phyloP scores from a whole-genome alignment of 2,113 vertebrate species.

The Anoura caudifer region DNA sequence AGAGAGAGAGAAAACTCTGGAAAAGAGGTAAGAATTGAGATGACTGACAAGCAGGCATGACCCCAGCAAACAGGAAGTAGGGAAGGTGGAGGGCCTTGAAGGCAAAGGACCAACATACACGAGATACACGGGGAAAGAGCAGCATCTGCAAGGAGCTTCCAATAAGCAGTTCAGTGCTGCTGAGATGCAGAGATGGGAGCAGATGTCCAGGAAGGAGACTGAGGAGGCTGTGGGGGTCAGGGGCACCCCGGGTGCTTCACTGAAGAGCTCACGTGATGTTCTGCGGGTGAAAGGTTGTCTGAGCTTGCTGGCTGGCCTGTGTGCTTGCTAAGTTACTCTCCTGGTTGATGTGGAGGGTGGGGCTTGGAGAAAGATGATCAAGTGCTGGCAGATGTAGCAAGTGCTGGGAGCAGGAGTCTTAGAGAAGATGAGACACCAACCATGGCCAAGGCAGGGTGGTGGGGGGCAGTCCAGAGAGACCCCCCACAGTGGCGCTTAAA shows the following conservation, averaged over 20 bases:
- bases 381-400: background rate
- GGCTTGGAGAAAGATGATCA: background rate
- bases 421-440: background rate
- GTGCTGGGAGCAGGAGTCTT: background rate
- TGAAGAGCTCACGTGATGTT: background rate
- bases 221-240: background rate
- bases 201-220: background rate
- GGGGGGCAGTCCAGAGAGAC: background rate
- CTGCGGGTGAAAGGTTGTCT: background rate
- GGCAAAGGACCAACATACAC: background rate
- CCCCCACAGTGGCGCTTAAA: background rate
- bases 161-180: background rate
- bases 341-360: background rate
- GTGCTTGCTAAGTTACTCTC: background rate
- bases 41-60: background rate
- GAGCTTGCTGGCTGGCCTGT: background rate
- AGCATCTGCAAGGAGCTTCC: background rate
- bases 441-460: background rate
- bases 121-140: background rate
- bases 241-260: fast-evolving
- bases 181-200: background rate
- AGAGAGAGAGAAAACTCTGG: background rate
- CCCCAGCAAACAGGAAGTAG: background rate
- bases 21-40: background rate
- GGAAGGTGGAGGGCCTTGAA: background rate